A percentile compares a stretch with the other conserved stretches of the same genome.
These are phyloP conservation scores for Menidia beryllina DNA, from an alignment of 2,113 vertebrate genomes.

Conservation along the genomic window DNA sequence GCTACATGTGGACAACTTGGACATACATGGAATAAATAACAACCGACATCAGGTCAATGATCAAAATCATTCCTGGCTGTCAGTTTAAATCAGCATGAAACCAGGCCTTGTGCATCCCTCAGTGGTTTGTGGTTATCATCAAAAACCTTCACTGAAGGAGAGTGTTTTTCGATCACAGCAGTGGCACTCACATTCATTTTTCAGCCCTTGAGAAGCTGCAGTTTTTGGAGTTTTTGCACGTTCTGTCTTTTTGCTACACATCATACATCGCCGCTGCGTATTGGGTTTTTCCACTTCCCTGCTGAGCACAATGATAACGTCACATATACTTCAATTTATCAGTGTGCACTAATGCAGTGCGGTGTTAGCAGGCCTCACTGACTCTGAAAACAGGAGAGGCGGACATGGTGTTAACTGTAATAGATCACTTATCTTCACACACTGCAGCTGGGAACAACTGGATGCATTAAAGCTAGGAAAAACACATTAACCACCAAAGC, in stretches of 20 bases:
- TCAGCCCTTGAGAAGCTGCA: slow-evolving; percentile 15
- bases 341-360: slow-evolving; percentile 3
- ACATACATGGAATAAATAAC: slow-evolving; percentile 72
- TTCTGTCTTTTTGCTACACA: slow-evolving; percentile 14
- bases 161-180: slow-evolving; percentile 54
- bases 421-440: neutral
- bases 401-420: slow-evolving; percentile 4
- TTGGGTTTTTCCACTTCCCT: neutral
- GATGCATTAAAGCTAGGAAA: slow-evolving; percentile 13
- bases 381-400: neutral
- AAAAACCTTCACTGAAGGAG: neutral
- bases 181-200: slow-evolving; percentile 36
- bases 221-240: slow-evolving; percentile 36
- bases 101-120: slow-evolving; percentile 24
- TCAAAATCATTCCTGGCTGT: slow-evolving; percentile 13
- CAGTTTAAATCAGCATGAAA: slow-evolving; percentile 31
- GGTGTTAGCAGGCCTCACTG: slow-evolving; percentile 10
- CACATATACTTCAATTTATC: neutral
- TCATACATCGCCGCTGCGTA: neutral
- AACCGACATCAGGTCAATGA: slow-evolving; percentile 18
- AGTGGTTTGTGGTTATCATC: slow-evolving; percentile 40
- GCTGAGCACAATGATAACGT: neutral
- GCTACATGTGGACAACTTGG: slow-evolving; percentile 44
- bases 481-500: slow-evolving; percentile 18
- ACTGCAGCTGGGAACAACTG: slow-evolving; percentile 17